Base-by-base conservation (phyloP, 2,888 invertebrate species). In the Holacanthella duospinosa region DNA sequence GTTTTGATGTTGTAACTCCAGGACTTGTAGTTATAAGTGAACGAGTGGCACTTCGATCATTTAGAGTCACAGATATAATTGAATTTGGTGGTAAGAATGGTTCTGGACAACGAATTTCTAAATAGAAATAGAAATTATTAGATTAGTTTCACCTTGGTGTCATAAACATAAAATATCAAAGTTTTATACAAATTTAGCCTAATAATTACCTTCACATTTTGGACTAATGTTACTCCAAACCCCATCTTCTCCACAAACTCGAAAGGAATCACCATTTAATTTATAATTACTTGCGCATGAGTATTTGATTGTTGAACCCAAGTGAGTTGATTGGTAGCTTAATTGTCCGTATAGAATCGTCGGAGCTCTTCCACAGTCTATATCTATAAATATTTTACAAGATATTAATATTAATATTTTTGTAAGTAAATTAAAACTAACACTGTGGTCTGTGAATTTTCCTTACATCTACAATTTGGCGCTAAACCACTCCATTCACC, bases 11-110 rank as follows among this genome's bases (percentile, higher is more conserved):
- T n/a, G 48, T 48, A 9, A n/a, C 48, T 9, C 48, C 48, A 4
- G 48, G 48, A 64, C 82, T 83, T 59, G 87, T 88, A 0, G 84
- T 79, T 0, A 90, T 90, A 48, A 90, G 78, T 0, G 91, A 90
- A 28, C 90, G 82, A 0, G 90, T 90, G 75, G 91, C 90, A 83
- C 88, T 87, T 59, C 93, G 82, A 76, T 93, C 93, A 75, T 93
- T 93, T 60, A 91, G 90, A 0, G 92, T 91, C 36, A 93, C 89
- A 0, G 92, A 90, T 0, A 92, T 82, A 26, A 92, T 88, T 68
- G 91, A 88, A 76, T 92, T 90, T 29, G 87, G 85, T 0, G 93
- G 88, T 29, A 90, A 80, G 1, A 85, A 79, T 0, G 93, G 93
- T 74, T 91, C 91, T 0, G 86, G 82, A 74, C 93, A 93, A 61